phyloP scores from a whole-genome alignment of 1,140 invertebrate genomes.

The Tetramorium parvispinum region DNA sequence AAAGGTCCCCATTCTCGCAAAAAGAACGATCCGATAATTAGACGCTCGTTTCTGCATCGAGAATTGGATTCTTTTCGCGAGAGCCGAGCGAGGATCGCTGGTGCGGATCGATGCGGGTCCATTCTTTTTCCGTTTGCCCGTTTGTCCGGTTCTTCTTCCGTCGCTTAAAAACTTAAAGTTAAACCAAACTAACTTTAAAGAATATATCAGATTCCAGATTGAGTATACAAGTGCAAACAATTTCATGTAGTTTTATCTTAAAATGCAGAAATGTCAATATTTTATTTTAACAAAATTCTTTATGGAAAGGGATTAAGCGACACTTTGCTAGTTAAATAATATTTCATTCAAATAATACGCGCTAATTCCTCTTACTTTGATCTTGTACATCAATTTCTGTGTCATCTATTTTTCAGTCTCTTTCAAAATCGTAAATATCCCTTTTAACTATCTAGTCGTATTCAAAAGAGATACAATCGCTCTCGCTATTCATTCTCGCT shows the following conservation, averaged over 20 bases:
- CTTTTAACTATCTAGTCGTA: not conserved
- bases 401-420: too few species aligned
- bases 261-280: not conserved
- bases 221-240: not conserved
- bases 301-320: not conserved
- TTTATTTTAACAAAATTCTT: not conserved
- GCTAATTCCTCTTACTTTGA: not conserved
- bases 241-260: not conserved
- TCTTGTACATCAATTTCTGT: not conserved
- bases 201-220: not conserved
- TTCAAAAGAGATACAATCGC: not conserved
- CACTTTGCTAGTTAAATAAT: not conserved
- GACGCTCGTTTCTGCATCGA: constrained; percentile 22
- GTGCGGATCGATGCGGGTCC: not conserved
- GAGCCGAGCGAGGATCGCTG: not conserved
- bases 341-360: not conserved
- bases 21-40: constrained; percentile 52
- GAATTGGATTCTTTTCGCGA: constrained; percentile 18
- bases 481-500: not conserved
- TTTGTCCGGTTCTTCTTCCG: not conserved
- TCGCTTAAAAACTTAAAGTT: not conserved
- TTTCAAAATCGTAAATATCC: not conserved
- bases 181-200: not conserved
- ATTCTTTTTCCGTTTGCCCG: not conserved
- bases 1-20: constrained; percentile 8